Evolutionary conservation across 2,113 vertebrate genomes (phyloP), one percentile per base, ranked within the genome.

Genomic region (Spea bombifrons): DNA sequence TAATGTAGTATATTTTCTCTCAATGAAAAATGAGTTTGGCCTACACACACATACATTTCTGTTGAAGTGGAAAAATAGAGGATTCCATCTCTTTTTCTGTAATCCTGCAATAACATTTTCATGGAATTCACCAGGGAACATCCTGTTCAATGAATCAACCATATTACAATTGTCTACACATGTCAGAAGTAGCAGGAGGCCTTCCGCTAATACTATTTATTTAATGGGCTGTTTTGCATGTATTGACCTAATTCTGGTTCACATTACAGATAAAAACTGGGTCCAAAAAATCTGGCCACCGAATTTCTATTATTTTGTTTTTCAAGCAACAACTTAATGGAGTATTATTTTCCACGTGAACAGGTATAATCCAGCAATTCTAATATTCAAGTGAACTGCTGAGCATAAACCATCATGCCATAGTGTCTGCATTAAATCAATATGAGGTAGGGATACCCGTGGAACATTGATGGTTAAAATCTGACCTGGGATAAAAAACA

Each of bases 131-230:
- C 67, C 3, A 45, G 17, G 9, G 67, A 50, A 78, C 64, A 71
- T 64, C 57, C 16, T 9, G 30, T 16, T 72, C 57, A 78, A 78
- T 72, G 61, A 78, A 78, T 72, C 69, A 78, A 78, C 15, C 48
- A 78, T 47, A 72, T 72, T 78, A 78, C 71, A 78, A 78, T 78
- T 78, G 69, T 78, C 68, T 78, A 66, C 68, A 72, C 59, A 72
- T 72, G 76, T 72, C 76, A 72, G 9, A 53, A 45, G 47, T 66
- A 72, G 68, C 69, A 72, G 76, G 68, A 67, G 69, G 68, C 15
- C 45, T 71, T 78, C 48, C 44, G 45, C 52, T 45, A 30, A 47
- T 72, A 47, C 30, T 59, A 72, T 72, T 78, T 61, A 64, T 72
- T 78, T 57, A 52, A 4, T 17, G 10, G 47, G 17, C 72, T 71